Base-by-base conservation (phyloP, 1,140 invertebrate species). In the Dryas iulia region DNA sequence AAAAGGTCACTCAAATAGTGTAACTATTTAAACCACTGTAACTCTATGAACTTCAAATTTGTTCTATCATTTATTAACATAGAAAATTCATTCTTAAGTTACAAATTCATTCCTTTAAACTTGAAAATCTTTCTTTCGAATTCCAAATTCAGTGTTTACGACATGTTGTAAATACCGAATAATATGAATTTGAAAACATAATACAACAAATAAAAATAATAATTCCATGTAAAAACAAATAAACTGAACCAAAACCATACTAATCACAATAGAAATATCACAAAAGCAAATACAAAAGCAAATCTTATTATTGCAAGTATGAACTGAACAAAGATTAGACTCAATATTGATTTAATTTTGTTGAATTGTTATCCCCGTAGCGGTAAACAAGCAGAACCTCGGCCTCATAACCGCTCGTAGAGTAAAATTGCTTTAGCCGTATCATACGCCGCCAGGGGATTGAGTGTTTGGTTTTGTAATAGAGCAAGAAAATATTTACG, bases 351-450 rank as follows among this genome's bases (percentile, higher is more conserved):
- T 72, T 69, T 72, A 71, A 69, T 76, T 75, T 73, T 30, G 60
- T 33, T 54, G 39, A 69, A 52, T 72, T 66, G 70, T 72, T 69
- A 77, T 82, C 71, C 61, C 31, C 60, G 58, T 72, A 64, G 59
- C 65, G 53, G 68, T 76, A 81, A 82, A 82, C 78, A 82, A 86
- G 78, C 69, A 61, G 76, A 73, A 79, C 76, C 79, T 72, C 56
- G 76, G 76, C 30, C 73, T 76, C 79, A 77, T 82, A 83, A 79
- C 72, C 73, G 77, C 62, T 74, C 78, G 77, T 80, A 77, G 73
- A 81, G 66, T 56, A 33, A 88, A 85, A 85, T 88, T 85, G 79
- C 73, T 79, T 81, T 35, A 53, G 69, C 75, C 73, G 79, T 81
- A 83, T 84, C 74, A 78, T 67, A 66, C 72, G 75, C 73, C 74